Conservation (phyloP, 2,797 vertebrate species). For the Neomorphus geoffroyi region DNA sequence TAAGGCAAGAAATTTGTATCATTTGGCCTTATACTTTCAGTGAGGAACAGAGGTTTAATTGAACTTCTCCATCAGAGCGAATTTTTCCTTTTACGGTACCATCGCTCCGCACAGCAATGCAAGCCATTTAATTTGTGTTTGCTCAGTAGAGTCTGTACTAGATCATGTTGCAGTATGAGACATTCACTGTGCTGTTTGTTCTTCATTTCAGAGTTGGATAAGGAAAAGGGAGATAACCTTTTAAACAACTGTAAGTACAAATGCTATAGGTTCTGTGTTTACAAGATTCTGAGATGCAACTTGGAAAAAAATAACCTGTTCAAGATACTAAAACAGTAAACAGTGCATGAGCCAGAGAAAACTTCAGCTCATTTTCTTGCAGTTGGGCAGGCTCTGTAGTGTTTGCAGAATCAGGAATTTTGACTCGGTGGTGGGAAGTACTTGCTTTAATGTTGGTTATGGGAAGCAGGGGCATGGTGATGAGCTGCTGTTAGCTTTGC, state of each 20-base stretch:
- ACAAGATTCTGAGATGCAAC: neutral
- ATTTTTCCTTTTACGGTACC: neutral
- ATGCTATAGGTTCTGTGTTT: neutral
- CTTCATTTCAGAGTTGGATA: conserved; percentile 68
- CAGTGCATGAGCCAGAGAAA: neutral
- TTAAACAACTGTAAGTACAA: conserved; percentile 76
- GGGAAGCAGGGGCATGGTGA: neutral
- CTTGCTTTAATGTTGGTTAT: neutral
- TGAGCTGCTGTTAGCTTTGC: neutral
- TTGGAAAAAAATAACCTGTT: neutral
- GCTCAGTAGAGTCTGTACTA: neutral
- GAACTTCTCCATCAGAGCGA: neutral
- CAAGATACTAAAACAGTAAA: neutral
- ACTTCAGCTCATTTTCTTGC: neutral
- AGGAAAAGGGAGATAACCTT: conserved; percentile 69
- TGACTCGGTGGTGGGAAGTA: neutral
- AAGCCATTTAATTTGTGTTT: neutral
- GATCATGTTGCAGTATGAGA: neutral
- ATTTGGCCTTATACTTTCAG: neutral
- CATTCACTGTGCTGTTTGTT: conserved; percentile 5
- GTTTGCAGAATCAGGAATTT: neutral
- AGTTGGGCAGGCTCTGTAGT: neutral
- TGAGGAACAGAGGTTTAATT: neutral
- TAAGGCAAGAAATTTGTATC: neutral
- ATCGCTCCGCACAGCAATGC: neutral